Conservation (phyloP, 2,797 vertebrate species). For the Rhinichthys osculus region DNA sequence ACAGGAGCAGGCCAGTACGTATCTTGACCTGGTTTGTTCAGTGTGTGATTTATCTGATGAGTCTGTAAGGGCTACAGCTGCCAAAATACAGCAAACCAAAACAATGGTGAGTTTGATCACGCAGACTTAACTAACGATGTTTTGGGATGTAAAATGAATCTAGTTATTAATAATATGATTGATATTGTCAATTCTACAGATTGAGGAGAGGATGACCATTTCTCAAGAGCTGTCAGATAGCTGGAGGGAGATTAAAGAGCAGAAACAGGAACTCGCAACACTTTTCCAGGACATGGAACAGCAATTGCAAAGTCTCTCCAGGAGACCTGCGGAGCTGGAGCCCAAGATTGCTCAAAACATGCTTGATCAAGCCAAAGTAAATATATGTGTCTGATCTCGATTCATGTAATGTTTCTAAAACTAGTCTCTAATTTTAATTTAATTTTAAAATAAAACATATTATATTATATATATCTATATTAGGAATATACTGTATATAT, state of each 20-base stretch:
- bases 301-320: conserved; percentile 91
- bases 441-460: neutral
- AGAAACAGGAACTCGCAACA: conserved; percentile 89
- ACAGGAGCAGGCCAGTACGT: conserved; percentile 94
- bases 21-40: conserved; percentile 94
- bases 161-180: neutral
- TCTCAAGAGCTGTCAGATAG: conserved; percentile 89
- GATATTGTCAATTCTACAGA: conserved; percentile 72
- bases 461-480: no score
- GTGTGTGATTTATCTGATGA: conserved; percentile 90
- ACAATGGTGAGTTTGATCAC: conserved; percentile 81
- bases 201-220: conserved; percentile 88
- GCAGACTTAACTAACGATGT: neutral
- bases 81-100: conserved; percentile 91
- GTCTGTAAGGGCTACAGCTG: conserved; percentile 85
- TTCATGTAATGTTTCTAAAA: neutral
- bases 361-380: conserved; percentile 92
- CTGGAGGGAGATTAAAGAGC: conserved; percentile 95
- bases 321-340: conserved; percentile 90
- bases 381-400: conserved; percentile 5
- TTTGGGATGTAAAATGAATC: neutral
- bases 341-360: conserved; percentile 93
- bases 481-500: neutral
- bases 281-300: conserved; percentile 94
- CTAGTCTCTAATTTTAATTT: no score